Percentiles rank a stretch among this genome's conserved stretches.
phyloP scores from a whole-genome alignment of 2,888 invertebrate genomes.

The Julus scandinavius region DNA sequence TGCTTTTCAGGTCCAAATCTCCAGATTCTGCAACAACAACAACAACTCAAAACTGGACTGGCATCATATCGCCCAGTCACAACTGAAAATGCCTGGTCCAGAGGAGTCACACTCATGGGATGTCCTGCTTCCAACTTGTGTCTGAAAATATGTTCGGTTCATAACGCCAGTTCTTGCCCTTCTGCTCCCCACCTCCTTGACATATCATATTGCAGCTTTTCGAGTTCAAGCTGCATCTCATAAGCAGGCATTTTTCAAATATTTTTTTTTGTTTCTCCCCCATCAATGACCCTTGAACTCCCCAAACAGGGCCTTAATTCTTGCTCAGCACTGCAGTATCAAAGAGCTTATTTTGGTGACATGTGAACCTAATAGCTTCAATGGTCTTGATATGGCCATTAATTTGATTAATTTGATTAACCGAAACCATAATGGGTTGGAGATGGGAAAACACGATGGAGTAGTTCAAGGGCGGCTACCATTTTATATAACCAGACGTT shows the following conservation, averaged over 20 bases:
- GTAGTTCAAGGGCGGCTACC: slow-evolving; percentile 25
- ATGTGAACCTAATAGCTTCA: neutral
- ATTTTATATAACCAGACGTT: slow-evolving; percentile 33
- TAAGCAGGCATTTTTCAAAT: slow-evolving; percentile 22
- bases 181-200: neutral
- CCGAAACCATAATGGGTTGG: neutral
- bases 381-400: slow-evolving; percentile 13
- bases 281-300: slow-evolving; percentile 2
- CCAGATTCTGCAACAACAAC: neutral
- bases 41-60: neutral
- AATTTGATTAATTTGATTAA: slow-evolving; percentile 27
- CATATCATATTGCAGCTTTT: neutral
- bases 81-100: neutral
- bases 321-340: neutral
- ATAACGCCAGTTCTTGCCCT: neutral
- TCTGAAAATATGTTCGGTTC: slow-evolving; percentile 2
- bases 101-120: neutral
- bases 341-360: slow-evolving; percentile 12
- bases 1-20: neutral
- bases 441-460: slow-evolving; percentile 18
- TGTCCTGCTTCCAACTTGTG: neutral
- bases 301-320: neutral
- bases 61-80: neutral
- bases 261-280: neutral
- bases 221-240: neutral